phyloP scores from a whole-genome alignment of 2,797 vertebrate species.

The Gadopsis bispinosus region DNA sequence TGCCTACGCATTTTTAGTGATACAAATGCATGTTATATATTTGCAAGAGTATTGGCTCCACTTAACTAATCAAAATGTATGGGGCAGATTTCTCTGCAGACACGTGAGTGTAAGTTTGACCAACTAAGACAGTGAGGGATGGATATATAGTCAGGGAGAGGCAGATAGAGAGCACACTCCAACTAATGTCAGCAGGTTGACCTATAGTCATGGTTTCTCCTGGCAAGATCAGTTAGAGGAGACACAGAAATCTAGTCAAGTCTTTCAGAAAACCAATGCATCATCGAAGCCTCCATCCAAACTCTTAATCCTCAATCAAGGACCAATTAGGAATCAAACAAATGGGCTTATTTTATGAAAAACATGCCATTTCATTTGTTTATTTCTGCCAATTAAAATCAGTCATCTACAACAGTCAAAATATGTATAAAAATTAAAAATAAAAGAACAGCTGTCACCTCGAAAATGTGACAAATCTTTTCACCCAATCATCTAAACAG shows the following conservation, averaged over 20 bases:
- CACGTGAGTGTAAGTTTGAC: slow-evolving; percentile 18
- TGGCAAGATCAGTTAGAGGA: slow-evolving; percentile 48
- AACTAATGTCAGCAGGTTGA: slow-evolving; percentile 36
- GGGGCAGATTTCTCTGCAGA: slow-evolving; percentile 20
- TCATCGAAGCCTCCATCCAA: slow-evolving; percentile 6
- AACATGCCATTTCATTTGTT: slow-evolving; percentile 33
- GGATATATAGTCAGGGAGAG: slow-evolving; percentile 15
- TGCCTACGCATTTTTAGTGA: slow-evolving; percentile 23
- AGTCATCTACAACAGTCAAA: slow-evolving; percentile 25
- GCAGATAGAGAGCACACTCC: slow-evolving; percentile 1
- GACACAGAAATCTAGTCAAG: slow-evolving; percentile 1
- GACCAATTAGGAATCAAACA: slow-evolving; percentile 39
- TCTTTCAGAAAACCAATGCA: slow-evolving; percentile 25
- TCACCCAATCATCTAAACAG: slow-evolving; percentile 36
- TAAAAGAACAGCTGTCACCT: slow-evolving; percentile 48
- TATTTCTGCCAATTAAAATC: slow-evolving; percentile 43
- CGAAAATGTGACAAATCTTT: slow-evolving; percentile 46
- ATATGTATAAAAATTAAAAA: slow-evolving; percentile 28
- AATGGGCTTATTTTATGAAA: slow-evolving; percentile 18
- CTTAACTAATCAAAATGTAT: slow-evolving; percentile 36
- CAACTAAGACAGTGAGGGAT: slow-evolving; percentile 11
- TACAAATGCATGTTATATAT: slow-evolving; percentile 29
- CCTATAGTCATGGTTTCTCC: slow-evolving; percentile 39
- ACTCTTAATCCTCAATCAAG: slow-evolving; percentile 28
- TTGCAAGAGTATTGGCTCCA: slow-evolving; percentile 18